phyloP scores from a whole-genome alignment of 1,140 invertebrate species.

The Sycobia sp. region DNA sequence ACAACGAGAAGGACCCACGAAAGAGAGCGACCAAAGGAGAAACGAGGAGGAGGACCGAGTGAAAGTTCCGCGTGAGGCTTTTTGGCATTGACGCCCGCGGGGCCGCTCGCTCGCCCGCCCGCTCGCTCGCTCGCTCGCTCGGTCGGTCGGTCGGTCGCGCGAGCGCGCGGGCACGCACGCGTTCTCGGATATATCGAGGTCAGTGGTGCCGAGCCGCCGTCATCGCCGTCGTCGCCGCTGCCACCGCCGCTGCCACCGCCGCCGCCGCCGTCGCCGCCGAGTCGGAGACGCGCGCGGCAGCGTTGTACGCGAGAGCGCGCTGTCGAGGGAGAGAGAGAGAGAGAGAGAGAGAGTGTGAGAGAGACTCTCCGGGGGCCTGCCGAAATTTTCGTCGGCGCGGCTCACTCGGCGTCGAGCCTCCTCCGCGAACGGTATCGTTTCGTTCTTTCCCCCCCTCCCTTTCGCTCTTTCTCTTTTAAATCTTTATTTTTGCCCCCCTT shows the following conservation, averaged over 20 bases:
- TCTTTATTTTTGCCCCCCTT: too few relatives aligned
- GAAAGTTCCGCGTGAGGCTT: too few relatives aligned
- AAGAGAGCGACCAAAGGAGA: too few relatives aligned
- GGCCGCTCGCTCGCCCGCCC: neutral
- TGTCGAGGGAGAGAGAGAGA: too few relatives aligned
- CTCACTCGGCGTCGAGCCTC: constrained; percentile 51
- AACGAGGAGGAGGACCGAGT: too few relatives aligned
- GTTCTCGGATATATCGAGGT: constrained; percentile 54
- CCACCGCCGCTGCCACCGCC: constrained; percentile 41
- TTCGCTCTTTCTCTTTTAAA: too few relatives aligned
- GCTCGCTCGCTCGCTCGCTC: too few relatives aligned
- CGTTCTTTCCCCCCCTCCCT: too few relatives aligned
- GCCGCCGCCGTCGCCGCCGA: neutral
- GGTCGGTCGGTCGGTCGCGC: neutral
- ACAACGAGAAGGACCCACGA: too few relatives aligned
- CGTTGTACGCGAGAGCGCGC: too few relatives aligned
- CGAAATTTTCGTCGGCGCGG: constrained; percentile 29
- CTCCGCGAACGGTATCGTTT: constrained; percentile 27
- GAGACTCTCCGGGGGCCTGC: constrained; percentile 34
- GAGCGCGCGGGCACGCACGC: constrained; percentile 1
- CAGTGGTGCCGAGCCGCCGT: constrained; percentile 52
- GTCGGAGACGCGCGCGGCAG: too few relatives aligned
- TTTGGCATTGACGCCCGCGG: neutral
- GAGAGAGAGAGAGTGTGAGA: constrained; percentile 2
- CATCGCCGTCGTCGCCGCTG: constrained; percentile 41